Evolutionary conservation across 2,113 vertebrate species (phyloP), one percentile per base, ranked within the genome.

Genomic region (Brachirus orientalis): DNA sequence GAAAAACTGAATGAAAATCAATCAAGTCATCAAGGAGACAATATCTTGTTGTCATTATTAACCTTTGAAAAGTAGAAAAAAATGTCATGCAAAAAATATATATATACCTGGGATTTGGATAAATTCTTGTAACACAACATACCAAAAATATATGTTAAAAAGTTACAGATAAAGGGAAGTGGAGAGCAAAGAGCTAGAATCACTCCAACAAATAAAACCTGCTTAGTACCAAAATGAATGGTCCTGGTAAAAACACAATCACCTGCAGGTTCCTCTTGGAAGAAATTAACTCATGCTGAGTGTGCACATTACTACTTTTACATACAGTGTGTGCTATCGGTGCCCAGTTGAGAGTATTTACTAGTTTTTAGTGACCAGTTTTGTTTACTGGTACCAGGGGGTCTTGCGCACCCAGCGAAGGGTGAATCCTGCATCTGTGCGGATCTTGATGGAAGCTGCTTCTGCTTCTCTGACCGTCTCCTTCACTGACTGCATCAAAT

Each of bases 401-500:
- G 97, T 99, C 88, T 99, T 99, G 79, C 98, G 93, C 67, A 98
- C 98, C 98, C 98, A 99, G 83, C 97, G 97, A 33, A 99, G 95
- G 51, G 97, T 96, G 90, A 94, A 98, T 35, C 98, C 98, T 67
- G 98, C 94, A 48, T 99, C 98, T 61, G 97, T 99, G 88, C 98
- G 95, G 72, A 99, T 99, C 93, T 98, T 99, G 84, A 99, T 99
- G 70, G 98, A 99, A 14, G 98, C 98, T 10, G 98, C 98, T 87
- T 99, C 98, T n/a, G 97, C 98, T 89, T 99, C 98, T 88, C 98
- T 90, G 69, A 99, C 98, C 0, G 98, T 99, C 92, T 99, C 98
- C 93, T 99, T 99, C 80, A 99, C 98, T 1, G 97, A 99, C 89
- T 98, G 98, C 98, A 99, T 99, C 58, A 99, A 93, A 87, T 99